A percentile compares a stretch with the other conserved stretches of the same genome.
Evolutionary conservation across 2,797 vertebrate species (phyloP).

Genomic region (Karalla daura): DNA sequence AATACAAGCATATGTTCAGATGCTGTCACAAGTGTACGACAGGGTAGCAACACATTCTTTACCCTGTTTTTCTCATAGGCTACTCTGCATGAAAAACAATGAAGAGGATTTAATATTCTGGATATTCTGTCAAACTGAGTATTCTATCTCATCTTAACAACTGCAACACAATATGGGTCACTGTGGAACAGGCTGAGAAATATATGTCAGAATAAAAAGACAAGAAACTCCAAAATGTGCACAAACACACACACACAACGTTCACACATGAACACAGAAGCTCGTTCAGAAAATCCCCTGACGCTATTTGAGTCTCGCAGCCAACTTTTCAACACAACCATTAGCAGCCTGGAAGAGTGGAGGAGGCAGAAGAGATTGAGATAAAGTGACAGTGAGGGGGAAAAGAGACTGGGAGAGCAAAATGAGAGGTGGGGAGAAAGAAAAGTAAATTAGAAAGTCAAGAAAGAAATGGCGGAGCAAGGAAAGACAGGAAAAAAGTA

Average conservation of each 20-base stretch:
- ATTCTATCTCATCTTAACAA: constrained; percentile 23
- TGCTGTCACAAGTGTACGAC: background rate
- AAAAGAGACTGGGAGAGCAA: background rate
- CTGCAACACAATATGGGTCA: constrained; percentile 17
- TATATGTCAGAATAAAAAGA: constrained; percentile 44
- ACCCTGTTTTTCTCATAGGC: background rate
- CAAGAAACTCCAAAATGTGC: background rate
- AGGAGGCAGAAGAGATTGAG: constrained; percentile 2
- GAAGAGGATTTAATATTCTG: constrained; percentile 5
- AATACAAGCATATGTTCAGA: constrained; percentile 9
- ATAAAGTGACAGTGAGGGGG: constrained; percentile 4
- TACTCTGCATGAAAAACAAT: constrained; percentile 6
- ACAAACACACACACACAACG: background rate
- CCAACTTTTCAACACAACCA: constrained; percentile 36
- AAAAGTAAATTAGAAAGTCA: constrained; percentile 13
- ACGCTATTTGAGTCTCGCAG: constrained; percentile 6
- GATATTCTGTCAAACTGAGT: constrained; percentile 29
- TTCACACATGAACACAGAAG: constrained; percentile 2
- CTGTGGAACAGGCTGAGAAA: constrained; percentile 24
- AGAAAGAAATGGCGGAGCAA: background rate
- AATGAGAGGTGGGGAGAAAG: background rate
- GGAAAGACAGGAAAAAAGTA: constrained; percentile 5
- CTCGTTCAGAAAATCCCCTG: constrained; percentile 23
- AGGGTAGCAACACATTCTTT: constrained; percentile 1
- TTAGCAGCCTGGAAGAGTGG: constrained; percentile 1